phyloP scores from a whole-genome alignment of 2,797 vertebrate genomes.

The Ptychadena robeensis region DNA sequence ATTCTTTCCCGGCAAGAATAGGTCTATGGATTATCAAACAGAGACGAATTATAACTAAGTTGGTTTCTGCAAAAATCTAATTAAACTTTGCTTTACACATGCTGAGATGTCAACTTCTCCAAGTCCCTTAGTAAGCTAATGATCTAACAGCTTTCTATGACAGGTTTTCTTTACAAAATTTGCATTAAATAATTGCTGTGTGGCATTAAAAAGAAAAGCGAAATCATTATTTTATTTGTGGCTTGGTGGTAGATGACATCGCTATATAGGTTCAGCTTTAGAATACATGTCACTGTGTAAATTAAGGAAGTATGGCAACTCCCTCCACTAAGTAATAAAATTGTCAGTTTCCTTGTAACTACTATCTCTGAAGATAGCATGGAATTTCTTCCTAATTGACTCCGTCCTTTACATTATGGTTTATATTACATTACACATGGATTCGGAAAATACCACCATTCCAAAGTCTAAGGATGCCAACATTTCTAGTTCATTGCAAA shows the following conservation, averaged over 20 bases:
- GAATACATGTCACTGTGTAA: no score
- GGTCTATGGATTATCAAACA: slow-evolving; percentile 28
- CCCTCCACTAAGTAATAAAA: neutral
- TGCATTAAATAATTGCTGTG: slow-evolving; percentile 15
- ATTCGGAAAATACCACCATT: no score
- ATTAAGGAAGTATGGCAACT: no score
- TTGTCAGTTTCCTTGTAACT: no score
- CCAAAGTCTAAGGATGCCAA: no score
- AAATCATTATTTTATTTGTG: slow-evolving; percentile 7
- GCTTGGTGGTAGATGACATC: slow-evolving; percentile 4
- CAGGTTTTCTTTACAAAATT: slow-evolving; percentile 22
- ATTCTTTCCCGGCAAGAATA: slow-evolving; percentile 5
- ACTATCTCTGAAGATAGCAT: no score
- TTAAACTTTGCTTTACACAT: slow-evolving; percentile 18
- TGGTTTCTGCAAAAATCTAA: slow-evolving; percentile 25
- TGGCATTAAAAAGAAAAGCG: neutral
- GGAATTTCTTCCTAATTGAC: no score
- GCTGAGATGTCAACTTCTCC: slow-evolving; percentile 11
- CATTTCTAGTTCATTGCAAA: no score
- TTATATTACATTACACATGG: no score
- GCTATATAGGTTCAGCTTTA: neutral
- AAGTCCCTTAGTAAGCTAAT: slow-evolving; percentile 7
- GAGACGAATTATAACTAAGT: slow-evolving; percentile 6
- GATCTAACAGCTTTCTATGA: slow-evolving; percentile 1
- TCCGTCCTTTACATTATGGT: no score